phyloP scores from a whole-genome alignment of 2,888 invertebrate genomes.

The Spilarctia lutea region DNA sequence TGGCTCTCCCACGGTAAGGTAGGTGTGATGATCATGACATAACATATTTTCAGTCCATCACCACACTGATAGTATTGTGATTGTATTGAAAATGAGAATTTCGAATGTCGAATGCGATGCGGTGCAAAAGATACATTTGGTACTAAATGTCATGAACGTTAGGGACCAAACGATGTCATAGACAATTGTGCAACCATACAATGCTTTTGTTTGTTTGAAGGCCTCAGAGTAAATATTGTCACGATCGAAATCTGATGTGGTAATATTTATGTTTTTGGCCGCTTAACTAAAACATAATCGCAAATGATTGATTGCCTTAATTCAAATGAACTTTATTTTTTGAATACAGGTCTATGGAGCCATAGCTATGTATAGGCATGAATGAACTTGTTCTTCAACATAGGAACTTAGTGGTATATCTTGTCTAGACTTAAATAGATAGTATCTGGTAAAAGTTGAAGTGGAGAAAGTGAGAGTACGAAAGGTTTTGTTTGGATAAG shows the following conservation, averaged over 20 bases:
- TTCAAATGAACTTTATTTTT: background rate
- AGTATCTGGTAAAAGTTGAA: background rate
- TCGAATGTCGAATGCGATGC: background rate
- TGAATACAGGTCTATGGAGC: background rate
- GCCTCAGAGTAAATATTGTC: background rate
- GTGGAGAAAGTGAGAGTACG: background rate
- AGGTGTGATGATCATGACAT: too few species aligned
- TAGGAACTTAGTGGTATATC: background rate
- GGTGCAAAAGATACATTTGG: background rate
- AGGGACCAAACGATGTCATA: background rate
- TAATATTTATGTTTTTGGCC: background rate
- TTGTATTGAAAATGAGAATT: too few species aligned
- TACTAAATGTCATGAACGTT: background rate
- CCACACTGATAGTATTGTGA: too few species aligned
- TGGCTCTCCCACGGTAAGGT: too few species aligned
- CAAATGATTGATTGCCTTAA: background rate
- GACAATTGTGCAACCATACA: background rate
- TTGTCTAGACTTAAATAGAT: background rate
- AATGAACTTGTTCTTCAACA: background rate
- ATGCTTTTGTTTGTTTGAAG: slow-evolving; percentile 6
- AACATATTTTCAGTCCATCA: too few species aligned
- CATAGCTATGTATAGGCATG: background rate
- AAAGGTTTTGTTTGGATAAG: background rate
- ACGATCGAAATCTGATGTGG: background rate
- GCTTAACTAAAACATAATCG: background rate